A percentile compares a stretch with the other conserved stretches of the same genome.
phyloP scores from a whole-genome alignment of 23 tunicate genomes.

The Aplidium turbinatum region DNA sequence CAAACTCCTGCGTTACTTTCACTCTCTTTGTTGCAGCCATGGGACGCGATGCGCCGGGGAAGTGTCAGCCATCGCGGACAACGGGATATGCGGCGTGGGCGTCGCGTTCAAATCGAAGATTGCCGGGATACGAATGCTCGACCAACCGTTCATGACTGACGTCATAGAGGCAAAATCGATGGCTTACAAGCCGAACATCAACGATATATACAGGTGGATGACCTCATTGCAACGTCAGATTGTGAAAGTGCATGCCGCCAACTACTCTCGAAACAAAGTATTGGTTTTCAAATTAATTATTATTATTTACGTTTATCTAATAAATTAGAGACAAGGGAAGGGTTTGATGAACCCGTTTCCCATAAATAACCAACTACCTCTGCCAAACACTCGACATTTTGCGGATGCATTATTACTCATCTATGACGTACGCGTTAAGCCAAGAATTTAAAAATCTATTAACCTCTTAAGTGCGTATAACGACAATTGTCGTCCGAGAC shows the following conservation, averaged over 20 bases:
- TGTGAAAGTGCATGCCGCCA: no score
- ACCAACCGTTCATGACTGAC: constrained; percentile 99
- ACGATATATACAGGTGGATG: constrained; percentile 92
- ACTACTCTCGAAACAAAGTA: background rate
- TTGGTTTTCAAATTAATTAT: background rate
- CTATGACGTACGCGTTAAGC: no score
- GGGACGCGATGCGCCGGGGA: constrained; percentile 99
- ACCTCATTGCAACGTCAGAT: background rate
- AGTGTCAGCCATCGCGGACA: constrained; percentile 88
- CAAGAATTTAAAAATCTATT: no score
- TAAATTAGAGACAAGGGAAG: background rate
- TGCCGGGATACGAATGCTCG: constrained; percentile 98
- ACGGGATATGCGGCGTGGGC: constrained; percentile 99
- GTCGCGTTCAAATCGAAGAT: constrained; percentile 88
- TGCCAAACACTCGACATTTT: no score
- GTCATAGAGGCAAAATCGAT: constrained; percentile 96
- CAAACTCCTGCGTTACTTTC: no score
- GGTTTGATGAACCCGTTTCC: no score
- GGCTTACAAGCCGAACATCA: constrained; percentile 90
- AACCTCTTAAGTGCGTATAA: no score
- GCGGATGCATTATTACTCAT: no score
- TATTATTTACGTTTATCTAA: background rate
- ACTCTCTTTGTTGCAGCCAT: no score
- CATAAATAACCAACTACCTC: no score
- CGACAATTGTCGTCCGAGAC: no score